Base-by-base conservation (phyloP, 2,888 invertebrate genomes). In the Callinectes sapidus region DNA sequence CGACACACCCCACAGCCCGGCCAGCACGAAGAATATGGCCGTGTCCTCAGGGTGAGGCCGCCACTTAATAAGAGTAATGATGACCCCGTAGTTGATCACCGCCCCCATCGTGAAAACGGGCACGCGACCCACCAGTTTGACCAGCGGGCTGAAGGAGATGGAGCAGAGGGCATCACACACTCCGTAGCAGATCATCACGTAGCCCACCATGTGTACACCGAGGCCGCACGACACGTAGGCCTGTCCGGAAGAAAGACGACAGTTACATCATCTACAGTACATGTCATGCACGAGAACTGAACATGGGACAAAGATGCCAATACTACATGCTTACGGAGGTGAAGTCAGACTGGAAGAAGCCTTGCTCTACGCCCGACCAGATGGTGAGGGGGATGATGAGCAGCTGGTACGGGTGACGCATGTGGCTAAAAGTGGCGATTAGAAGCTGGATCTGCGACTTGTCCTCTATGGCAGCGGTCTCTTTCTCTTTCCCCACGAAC, bases 291-390 rank as follows among this genome's bases (percentile, higher is more conserved):
- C 35, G 10, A 81, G 16, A 16, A n/a, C 77, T 16, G 81, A 16
- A 18, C 32, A 81, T 2, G 16, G 10, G 10, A 35, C 35, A 35
- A 16, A 28, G 71, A 5, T 71, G n/a, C 10, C 13, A n/a, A n/a
- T 10, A 48, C 35, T 1, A 28, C 0, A 90, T 55, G 95, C 96
- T 95, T 94, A 96, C 96, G 95, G 96, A 96, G 0, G 96, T 96
- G 95, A 95, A 96, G 89, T 96, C 96, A 2, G 98, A 99, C 35
- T 98, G 98, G 95, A 99, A 98, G 96, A 99, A 99, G 0, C 99
- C 99, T 95, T 99, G 99, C 95, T 99, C 99, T 97, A 99, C 98
- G 92, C 99, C 99, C 95, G 99, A 98, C 97, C 98, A 99, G 90
- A 99, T 96, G 0, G 99, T 99, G 94, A 99, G 97, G 1, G 99